A percentile compares a stretch with the other conserved stretches of the same genome.
Evolutionary conservation across 2,113 vertebrate species (phyloP).

Genomic region (Erythrocercus mccallii): DNA sequence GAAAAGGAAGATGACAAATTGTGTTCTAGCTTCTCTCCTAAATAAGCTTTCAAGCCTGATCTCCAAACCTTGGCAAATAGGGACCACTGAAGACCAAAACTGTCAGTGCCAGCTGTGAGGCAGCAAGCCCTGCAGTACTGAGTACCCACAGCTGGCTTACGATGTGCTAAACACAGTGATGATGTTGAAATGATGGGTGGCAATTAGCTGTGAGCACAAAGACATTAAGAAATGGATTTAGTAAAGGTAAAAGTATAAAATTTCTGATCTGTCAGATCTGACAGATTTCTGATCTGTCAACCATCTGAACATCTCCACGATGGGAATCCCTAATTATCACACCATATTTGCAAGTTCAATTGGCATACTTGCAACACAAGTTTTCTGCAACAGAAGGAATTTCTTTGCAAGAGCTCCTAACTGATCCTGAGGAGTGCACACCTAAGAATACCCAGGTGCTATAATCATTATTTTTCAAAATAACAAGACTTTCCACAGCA

Average conservation of each 20-base stretch:
- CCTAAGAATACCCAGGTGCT: background rate
- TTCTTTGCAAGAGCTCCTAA: background rate
- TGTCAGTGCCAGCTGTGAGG: background rate
- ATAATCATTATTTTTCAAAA: background rate
- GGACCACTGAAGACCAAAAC: background rate
- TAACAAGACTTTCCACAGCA: background rate
- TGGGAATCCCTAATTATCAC: background rate
- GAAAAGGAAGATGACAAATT: background rate
- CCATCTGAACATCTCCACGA: background rate
- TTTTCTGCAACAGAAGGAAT: background rate
- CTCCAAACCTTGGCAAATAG: background rate
- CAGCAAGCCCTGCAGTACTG: rapidly evolving
- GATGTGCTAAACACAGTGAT: background rate
- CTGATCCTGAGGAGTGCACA: background rate
- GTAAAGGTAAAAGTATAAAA: background rate
- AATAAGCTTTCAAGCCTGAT: background rate
- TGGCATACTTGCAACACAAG: background rate
- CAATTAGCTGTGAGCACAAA: background rate
- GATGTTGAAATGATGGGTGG: rapidly evolving
- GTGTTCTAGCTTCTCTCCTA: background rate
- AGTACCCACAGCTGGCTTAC: background rate
- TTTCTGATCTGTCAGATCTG: no score
- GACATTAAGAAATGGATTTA: background rate
- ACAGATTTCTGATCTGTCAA: background rate
- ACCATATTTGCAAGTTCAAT: rapidly evolving